These are phyloP conservation scores for Thalassoma bifasciatum DNA, from an alignment of 2,113 vertebrate genomes.

Conservation along the genomic window DNA sequence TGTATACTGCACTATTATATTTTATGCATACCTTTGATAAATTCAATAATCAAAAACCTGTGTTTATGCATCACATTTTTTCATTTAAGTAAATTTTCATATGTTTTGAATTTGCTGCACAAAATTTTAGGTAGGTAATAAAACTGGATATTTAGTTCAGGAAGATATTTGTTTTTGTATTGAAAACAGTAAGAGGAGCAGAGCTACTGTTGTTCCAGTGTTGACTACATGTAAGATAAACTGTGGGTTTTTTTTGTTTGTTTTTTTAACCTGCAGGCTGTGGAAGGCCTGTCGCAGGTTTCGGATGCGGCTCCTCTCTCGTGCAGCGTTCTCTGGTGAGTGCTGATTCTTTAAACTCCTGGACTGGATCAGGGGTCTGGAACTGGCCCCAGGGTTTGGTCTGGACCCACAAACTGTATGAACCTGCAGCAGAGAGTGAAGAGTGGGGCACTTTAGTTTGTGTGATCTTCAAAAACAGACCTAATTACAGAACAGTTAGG, in stretches of 20 bases:
- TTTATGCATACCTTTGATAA: too few species aligned
- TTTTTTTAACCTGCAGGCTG: constrained; percentile 86
- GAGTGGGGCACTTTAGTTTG: background rate
- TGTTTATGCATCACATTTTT: too few species aligned
- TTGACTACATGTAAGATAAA: background rate
- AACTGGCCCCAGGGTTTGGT: constrained; percentile 31
- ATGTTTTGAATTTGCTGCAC: background rate
- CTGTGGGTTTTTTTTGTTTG: background rate
- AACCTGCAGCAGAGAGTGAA: constrained; percentile 37
- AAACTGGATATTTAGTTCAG: too few species aligned
- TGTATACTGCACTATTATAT: too few species aligned
- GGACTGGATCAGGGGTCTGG: constrained; percentile 32
- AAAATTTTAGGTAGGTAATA: too few species aligned
- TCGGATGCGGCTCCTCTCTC: constrained; percentile 85
- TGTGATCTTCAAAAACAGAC: too few species aligned
- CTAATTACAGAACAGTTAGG: too few species aligned
- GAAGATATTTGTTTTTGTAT: background rate
- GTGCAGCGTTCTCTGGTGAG: constrained; percentile 83
- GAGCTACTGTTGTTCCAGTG: background rate
- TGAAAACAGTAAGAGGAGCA: background rate
- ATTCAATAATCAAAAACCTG: too few species aligned
- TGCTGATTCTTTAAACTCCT: constrained; percentile 63
- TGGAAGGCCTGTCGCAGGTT: constrained; percentile 89
- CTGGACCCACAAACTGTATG: constrained; percentile 46
- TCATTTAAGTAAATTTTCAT: too few species aligned